A percentile compares a stretch with the other conserved stretches of the same genome.
phyloP scores from a whole-genome alignment of 2,888 invertebrate genomes.

The Habroteleia sp. region DNA sequence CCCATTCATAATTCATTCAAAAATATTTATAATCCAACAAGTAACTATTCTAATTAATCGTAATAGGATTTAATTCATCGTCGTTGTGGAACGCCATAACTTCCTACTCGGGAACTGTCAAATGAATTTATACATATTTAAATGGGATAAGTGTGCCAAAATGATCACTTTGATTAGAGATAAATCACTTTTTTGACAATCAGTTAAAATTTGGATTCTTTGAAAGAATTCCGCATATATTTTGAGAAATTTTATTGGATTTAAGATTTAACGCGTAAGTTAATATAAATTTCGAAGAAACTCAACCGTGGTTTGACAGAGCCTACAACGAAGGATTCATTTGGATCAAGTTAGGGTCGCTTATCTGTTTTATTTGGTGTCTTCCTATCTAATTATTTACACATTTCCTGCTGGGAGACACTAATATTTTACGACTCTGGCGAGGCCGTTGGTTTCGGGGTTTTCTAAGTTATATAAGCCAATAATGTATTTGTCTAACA shows the following conservation, averaged over 20 bases:
- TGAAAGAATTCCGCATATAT: too few species aligned
- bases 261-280: neutral
- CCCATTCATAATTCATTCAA: constrained; percentile 26
- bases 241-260: too few species aligned
- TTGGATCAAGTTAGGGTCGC: neutral
- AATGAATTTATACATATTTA: too few species aligned
- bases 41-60: constrained; percentile 13
- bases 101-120: too few species aligned
- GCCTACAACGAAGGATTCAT: neutral
- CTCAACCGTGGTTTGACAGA: neutral
- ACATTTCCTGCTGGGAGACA: neutral
- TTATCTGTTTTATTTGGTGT: neutral
- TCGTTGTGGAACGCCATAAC: neutral
- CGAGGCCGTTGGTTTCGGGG: too few species aligned
- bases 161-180: neutral
- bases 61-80: constrained; percentile 23
- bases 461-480: too few species aligned
- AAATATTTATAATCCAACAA: constrained; percentile 32
- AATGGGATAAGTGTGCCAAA: too few species aligned
- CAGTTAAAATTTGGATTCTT: neutral
- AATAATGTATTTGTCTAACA: too few species aligned
- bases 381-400: neutral
- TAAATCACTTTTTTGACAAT: constrained; percentile 1
- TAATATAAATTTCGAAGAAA: neutral
- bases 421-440: neutral